These are phyloP conservation scores for Perca schrenkii DNA, from an alignment of 2,113 vertebrate species.

Conservation along the genomic window DNA sequence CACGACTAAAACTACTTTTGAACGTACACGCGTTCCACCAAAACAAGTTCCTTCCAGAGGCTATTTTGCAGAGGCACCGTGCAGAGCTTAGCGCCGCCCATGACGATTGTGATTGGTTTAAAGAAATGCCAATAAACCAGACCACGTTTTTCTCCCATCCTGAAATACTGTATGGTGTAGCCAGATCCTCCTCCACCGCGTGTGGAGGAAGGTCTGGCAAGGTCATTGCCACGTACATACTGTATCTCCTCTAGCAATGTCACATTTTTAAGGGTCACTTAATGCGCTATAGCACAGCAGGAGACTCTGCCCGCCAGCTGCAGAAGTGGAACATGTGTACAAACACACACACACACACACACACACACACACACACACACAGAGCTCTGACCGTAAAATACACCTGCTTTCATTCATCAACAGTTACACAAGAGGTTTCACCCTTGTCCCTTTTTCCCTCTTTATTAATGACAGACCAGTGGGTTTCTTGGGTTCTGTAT, in stretches of 20 bases:
- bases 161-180: no score
- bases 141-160: no score
- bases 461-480: not conserved
- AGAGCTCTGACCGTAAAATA: slow-evolving; percentile 12
- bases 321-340: slow-evolving; percentile 37
- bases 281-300: slow-evolving; percentile 23
- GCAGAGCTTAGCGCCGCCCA: no score
- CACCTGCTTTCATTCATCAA: slow-evolving; percentile 72
- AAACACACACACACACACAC: slow-evolving; percentile 1
- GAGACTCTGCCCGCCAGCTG: slow-evolving; percentile 43
- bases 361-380: no score
- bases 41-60: no score
- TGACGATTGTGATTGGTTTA: no score
- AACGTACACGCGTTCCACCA: no score
- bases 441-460: not conserved
- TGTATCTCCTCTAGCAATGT: slow-evolving; percentile 25
- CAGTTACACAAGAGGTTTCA: slow-evolving; percentile 36
- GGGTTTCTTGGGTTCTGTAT: not conserved
- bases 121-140: no score
- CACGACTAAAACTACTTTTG: no score
- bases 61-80: no score
- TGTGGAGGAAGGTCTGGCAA: no score
- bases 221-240: not conserved
- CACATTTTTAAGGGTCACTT: slow-evolving; percentile 46
- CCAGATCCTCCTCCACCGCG: no score